phyloP scores from a whole-genome alignment of 2,888 invertebrate genomes.

The Lasius platythorax region DNA sequence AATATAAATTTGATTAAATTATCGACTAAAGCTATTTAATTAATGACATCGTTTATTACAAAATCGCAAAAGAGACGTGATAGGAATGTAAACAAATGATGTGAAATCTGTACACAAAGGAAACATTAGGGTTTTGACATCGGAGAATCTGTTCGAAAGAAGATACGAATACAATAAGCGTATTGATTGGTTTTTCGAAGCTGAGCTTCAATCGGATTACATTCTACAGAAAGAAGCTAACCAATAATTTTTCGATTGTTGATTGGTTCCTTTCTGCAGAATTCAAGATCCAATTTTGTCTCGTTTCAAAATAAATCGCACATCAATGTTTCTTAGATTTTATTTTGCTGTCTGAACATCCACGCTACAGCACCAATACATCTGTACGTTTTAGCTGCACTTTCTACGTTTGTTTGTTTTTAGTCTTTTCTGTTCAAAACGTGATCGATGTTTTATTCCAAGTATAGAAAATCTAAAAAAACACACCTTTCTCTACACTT shows the following conservation, averaged over 20 bases:
- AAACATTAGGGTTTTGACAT: slow-evolving; percentile 18
- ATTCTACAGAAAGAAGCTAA: slow-evolving; percentile 24
- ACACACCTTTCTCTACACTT: background rate
- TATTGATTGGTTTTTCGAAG: slow-evolving; percentile 47
- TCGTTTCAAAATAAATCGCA: slow-evolving; percentile 44
- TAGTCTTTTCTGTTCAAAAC: background rate
- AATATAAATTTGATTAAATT: slow-evolving; percentile 13
- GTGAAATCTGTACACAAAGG: slow-evolving; percentile 1
- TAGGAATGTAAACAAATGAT: background rate
- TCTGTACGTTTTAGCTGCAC: background rate
- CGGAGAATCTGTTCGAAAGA: slow-evolving; percentile 19
- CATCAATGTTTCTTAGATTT: slow-evolving; percentile 30
- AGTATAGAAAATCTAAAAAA: slow-evolving; percentile 25
- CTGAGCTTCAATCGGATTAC: slow-evolving; percentile 40
- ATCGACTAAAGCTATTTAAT: slow-evolving; percentile 20
- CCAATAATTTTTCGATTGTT: slow-evolving; percentile 43
- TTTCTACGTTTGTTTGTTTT: slow-evolving; percentile 20
- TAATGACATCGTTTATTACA: slow-evolving; percentile 10
- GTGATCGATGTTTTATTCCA: slow-evolving; percentile 44
- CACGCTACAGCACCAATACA: background rate
- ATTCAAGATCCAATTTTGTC: slow-evolving; percentile 49
- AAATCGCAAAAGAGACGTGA: background rate
- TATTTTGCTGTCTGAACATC: slow-evolving; percentile 8
- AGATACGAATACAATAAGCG: slow-evolving; percentile 44
- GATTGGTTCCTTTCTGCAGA: slow-evolving; percentile 40